Evolutionary conservation across 2,113 vertebrate genomes (phyloP).

Genomic region (Psilopsiagon aymara): DNA sequence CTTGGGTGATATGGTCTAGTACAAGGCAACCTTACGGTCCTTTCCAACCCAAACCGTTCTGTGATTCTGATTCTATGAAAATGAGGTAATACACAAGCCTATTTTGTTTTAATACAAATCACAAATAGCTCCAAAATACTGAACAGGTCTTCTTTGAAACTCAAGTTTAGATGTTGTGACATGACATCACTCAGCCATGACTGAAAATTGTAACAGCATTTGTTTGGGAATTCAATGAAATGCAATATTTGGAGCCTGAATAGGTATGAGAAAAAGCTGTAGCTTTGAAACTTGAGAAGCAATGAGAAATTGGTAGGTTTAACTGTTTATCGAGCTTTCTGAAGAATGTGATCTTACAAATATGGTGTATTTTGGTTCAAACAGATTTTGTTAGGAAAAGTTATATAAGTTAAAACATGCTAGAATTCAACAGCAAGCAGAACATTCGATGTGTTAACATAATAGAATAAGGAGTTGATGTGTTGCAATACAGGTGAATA

Average conservation of each 20-base stretch:
- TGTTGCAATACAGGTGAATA: neutral
- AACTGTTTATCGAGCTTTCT: neutral
- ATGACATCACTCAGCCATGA: neutral
- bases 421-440: neutral
- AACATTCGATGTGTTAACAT: neutral
- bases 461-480: neutral
- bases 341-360: neutral
- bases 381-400: neutral
- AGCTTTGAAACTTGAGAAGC: neutral
- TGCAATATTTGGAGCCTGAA: neutral
- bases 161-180: neutral
- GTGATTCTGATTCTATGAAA: neutral
- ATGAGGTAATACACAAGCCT: neutral
- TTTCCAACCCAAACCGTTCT: neutral
- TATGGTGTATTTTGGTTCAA: neutral
- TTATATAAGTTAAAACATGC: neutral
- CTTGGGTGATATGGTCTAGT: neutral
- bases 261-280: neutral
- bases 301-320: neutral
- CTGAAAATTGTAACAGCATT: neutral
- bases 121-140: neutral
- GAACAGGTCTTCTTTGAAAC: neutral
- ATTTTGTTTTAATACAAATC: neutral
- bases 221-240: neutral
- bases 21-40: neutral